Conservation (phyloP, 1,140 invertebrate species). For the Diorhabda carinulata region DNA sequence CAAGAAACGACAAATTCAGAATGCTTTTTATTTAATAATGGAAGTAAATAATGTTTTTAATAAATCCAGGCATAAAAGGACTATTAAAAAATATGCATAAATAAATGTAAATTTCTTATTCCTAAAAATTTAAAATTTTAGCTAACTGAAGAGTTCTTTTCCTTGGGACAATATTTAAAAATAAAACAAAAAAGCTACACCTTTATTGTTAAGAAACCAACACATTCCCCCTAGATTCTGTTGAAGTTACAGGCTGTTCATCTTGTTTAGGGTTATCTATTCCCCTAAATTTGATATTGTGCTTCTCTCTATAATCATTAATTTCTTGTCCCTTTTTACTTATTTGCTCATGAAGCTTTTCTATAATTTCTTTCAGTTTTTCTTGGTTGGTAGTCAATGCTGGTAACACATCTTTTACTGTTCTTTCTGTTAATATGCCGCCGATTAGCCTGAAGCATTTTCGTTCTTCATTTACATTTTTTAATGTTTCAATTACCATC, state of each 20-base stretch:
- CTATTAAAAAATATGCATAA: too few relatives aligned
- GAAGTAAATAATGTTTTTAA: too few relatives aligned
- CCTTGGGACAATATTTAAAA: neutral
- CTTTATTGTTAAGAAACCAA: constrained; percentile 41
- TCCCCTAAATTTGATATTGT: constrained; percentile 78
- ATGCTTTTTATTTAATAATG: too few relatives aligned
- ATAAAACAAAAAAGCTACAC: neutral
- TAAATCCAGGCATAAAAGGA: too few relatives aligned
- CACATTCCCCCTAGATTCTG: constrained; percentile 44
- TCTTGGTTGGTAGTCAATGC: constrained; percentile 77
- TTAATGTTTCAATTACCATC: constrained; percentile 90
- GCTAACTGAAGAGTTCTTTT: too few relatives aligned
- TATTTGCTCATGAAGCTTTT: constrained; percentile 74
- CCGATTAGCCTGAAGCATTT: constrained; percentile 94
- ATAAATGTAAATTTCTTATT: too few relatives aligned
- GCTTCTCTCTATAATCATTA: constrained; percentile 87
- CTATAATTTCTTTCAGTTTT: constrained; percentile 74
- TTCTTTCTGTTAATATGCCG: constrained; percentile 88
- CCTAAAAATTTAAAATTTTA: too few relatives aligned
- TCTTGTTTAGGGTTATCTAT: constrained; percentile 54
- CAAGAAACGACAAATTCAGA: too few relatives aligned
- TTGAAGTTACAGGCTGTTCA: constrained; percentile 39
- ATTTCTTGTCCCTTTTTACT: constrained; percentile 85
- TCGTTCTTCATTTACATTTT: constrained; percentile 76
- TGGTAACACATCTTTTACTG: constrained; percentile 87